phyloP scores from a whole-genome alignment of 2,113 vertebrate species.

The Antechinus stuartii region DNA sequence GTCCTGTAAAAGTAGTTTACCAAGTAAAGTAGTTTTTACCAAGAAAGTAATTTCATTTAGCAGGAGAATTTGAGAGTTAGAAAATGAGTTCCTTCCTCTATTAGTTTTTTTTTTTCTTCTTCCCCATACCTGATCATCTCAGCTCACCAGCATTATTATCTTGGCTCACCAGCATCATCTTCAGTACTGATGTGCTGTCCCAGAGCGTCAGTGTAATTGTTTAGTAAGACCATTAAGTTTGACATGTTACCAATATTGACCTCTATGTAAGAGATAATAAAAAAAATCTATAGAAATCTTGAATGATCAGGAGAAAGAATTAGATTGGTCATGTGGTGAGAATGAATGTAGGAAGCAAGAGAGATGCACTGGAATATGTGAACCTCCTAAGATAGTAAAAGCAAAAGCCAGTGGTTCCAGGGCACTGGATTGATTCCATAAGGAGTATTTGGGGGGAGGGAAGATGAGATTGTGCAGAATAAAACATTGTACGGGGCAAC shows the following conservation, averaged over 20 bases:
- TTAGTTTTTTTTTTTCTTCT: background rate
- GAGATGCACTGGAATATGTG: background rate
- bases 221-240: background rate
- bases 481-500: background rate
- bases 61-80: background rate
- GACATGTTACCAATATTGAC: background rate
- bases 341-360: background rate
- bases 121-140: background rate
- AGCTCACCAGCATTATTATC: background rate
- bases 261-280: background rate
- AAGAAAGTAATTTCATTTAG: background rate
- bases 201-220: background rate
- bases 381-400: background rate
- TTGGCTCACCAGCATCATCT: too few species aligned
- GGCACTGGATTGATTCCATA: background rate
- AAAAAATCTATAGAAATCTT: background rate
- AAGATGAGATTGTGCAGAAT: background rate
- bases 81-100: background rate
- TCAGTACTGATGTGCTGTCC: background rate
- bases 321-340: background rate
- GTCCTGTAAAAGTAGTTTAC: background rate
- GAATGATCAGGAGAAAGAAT: background rate
- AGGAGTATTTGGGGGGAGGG: background rate
- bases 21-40: too few species aligned
- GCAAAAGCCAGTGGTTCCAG: background rate